These are phyloP conservation scores for Pseudachorutes palmiensis DNA, from an alignment of 1,140 invertebrate species.

Conservation along the genomic window DNA sequence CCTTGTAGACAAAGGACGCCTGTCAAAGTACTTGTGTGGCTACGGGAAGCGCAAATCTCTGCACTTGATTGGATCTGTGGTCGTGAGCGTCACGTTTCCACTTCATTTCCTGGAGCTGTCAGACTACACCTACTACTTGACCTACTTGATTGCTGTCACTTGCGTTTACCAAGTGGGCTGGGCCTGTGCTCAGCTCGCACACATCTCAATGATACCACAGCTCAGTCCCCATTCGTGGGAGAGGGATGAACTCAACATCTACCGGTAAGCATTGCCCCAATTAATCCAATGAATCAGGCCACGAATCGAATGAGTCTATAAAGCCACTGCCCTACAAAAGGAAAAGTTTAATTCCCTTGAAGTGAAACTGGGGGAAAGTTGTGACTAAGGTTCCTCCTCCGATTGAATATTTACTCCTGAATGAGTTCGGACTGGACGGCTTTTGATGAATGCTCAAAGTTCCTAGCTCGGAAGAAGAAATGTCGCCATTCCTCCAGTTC, in stretches of 20 bases:
- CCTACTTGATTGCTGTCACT: constrained; percentile 69
- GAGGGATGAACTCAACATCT: constrained; percentile 67
- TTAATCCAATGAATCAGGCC: not conserved
- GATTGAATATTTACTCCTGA: not conserved
- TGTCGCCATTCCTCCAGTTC: not conserved
- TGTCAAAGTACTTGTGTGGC: constrained; percentile 48
- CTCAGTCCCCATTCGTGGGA: constrained; percentile 61
- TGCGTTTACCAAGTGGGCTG: constrained; percentile 81
- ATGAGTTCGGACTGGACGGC: not conserved
- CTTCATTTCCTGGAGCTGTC: constrained; percentile 64
- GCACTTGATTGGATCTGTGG: constrained; percentile 67
- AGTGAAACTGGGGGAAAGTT: not conserved
- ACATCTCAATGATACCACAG: constrained; percentile 82
- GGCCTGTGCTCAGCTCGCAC: constrained; percentile 57
- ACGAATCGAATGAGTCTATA: constrained; percentile 43
- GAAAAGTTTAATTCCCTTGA: constrained; percentile 35
- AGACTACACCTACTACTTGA: constrained; percentile 40
- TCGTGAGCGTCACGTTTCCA: constrained; percentile 61
- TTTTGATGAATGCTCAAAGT: constrained; percentile 21
- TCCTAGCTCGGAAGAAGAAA: not conserved
- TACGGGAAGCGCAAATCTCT: constrained; percentile 63
- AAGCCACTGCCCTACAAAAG: constrained; percentile 44
- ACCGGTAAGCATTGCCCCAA: no score
- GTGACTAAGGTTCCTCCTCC: not conserved
- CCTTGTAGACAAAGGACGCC: not conserved